Conservation (phyloP, 1,140 invertebrate species). For the Orussus abietinus region DNA sequence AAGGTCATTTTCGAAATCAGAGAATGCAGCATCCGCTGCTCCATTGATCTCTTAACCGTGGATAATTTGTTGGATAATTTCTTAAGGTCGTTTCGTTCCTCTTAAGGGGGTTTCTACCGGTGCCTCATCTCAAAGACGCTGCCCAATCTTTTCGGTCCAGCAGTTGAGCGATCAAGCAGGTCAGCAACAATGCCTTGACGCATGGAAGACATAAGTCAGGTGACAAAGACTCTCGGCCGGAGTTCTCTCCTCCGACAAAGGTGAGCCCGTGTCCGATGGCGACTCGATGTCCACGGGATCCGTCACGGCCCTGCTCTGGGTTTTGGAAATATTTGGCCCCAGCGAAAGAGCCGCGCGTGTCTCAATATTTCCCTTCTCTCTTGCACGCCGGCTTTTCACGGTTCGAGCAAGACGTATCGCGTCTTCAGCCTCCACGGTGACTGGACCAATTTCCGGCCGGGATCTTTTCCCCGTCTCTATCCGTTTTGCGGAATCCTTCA, state of each 20-base stretch:
- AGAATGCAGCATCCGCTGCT: no score
- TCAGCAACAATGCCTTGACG: conserved; percentile 22
- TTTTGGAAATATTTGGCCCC: conserved; percentile 46
- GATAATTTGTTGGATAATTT: no score
- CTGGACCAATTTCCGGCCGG: not conserved
- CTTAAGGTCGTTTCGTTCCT: no score
- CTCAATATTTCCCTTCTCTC: conserved; percentile 33
- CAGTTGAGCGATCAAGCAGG: conserved; percentile 21
- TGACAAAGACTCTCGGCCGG: conserved; percentile 23
- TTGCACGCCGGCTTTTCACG: conserved; percentile 22
- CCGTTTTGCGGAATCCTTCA: no score
- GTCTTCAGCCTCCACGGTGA: conserved; percentile 5
- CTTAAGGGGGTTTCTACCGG: no score
- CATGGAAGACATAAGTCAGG: conserved; percentile 36
- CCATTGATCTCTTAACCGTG: no score
- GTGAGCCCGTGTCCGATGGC: not conserved
- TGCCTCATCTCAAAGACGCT: not conserved
- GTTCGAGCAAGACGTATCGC: conserved; percentile 28
- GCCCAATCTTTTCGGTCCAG: conserved; percentile 15
- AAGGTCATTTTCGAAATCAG: no score
- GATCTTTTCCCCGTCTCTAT: conserved; percentile 11
- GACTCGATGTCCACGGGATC: no score
- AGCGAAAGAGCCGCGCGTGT: conserved; percentile 26
- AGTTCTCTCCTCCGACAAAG: conserved; percentile 28
- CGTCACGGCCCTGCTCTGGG: conserved; percentile 33